Conservation (phyloP, 30 jellyfish, hydroid and myxozoan species). For the Cassiopea xamachana region DNA sequence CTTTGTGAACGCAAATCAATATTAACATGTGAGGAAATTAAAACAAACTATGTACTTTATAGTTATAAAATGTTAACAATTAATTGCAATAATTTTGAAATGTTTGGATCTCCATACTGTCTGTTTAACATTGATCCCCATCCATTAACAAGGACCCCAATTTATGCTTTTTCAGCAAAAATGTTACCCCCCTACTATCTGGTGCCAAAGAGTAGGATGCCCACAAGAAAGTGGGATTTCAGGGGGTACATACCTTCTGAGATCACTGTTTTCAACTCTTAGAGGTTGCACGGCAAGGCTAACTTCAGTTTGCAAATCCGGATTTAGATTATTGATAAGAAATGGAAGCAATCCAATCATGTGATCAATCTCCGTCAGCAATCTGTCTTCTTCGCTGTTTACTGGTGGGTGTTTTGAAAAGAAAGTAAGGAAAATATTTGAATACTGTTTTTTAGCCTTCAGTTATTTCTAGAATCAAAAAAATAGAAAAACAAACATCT, state of each 20-base stretch:
- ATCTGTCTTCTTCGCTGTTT: constrained; percentile 72
- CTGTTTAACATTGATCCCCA: too few relatives aligned
- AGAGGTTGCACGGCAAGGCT: constrained; percentile 80
- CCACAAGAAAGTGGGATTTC: neutral
- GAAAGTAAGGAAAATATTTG: neutral
- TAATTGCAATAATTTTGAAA: too few relatives aligned
- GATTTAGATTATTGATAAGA: constrained; percentile 59
- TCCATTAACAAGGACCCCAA: too few relatives aligned
- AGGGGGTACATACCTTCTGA: constrained; percentile 54
- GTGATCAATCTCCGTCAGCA: constrained; percentile 82
- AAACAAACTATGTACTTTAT: too few relatives aligned
- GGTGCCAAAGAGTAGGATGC: neutral
- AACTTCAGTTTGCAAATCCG: constrained; percentile 74
- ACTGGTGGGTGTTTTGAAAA: constrained; percentile 12
- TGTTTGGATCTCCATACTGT: too few relatives aligned
- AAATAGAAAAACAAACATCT: neutral
- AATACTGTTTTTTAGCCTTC: neutral
- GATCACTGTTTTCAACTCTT: constrained; percentile 77
- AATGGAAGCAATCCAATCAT: constrained; percentile 79
- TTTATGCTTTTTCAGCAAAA: too few relatives aligned
- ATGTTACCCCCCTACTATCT: too few relatives aligned
- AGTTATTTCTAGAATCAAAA: neutral
- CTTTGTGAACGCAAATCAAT: too few relatives aligned
- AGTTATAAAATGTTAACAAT: too few relatives aligned
- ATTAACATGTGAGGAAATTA: too few relatives aligned